Evolutionary conservation across 2,113 vertebrate species (phyloP).

Genomic region (Sus scrofa): T2T-Sscrofa CM000824.6:131088501-131089000

Average conservation of each 20-base stretch:
- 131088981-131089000: neutral
- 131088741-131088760: constrained; percentile 41
- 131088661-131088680: constrained; percentile 12
- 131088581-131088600: neutral
- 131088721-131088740: neutral
- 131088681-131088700: constrained; percentile 1
- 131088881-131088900: neutral
- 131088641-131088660: neutral
- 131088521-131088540: constrained; percentile 34
- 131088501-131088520: neutral
- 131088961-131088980: neutral
- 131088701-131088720: neutral
- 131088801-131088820: neutral
- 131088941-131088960: neutral
- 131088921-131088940: neutral
- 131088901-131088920: neutral
- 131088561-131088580: constrained; percentile 42
- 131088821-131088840: constrained; percentile 4
- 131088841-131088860: neutral
- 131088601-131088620: constrained; percentile 16
- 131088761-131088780: neutral
- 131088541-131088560: neutral
- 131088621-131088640: neutral
- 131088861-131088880: neutral
- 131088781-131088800: constrained; percentile 27